Evolutionary conservation across 2,797 vertebrate species (phyloP).

Genomic region (Eospalax fontanierii): DNA sequence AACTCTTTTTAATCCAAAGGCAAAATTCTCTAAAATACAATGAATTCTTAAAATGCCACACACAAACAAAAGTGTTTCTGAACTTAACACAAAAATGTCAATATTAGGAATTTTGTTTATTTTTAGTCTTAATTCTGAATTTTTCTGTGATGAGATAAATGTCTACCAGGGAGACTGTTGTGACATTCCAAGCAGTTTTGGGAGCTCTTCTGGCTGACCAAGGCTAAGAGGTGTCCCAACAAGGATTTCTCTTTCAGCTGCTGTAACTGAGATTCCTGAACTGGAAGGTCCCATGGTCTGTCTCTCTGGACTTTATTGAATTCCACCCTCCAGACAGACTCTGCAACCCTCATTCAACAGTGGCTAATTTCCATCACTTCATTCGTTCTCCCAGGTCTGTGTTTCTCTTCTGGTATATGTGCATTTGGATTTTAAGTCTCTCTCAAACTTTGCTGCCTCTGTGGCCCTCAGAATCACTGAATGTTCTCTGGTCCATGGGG

Average conservation of each 20-base stretch:
- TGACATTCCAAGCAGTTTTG: not conserved
- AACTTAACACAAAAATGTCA: slow-evolving; percentile 40
- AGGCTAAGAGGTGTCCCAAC: not conserved
- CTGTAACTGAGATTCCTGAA: not conserved
- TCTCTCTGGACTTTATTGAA: not conserved
- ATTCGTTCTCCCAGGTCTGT: not conserved
- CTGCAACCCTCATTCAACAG: not conserved
- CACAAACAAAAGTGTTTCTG: slow-evolving; percentile 54
- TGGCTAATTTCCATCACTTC: not conserved
- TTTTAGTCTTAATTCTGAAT: not conserved
- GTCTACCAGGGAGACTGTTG: not conserved
- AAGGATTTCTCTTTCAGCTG: not conserved
- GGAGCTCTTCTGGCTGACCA: not conserved
- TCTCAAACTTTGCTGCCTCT: not conserved
- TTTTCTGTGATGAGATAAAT: slow-evolving; percentile 31
- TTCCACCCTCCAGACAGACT: not conserved
- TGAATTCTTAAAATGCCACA: slow-evolving; percentile 48
- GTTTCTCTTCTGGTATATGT: not conserved
- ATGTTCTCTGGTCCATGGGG: not conserved
- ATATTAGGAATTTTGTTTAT: slow-evolving; percentile 14
- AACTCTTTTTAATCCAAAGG: slow-evolving; percentile 17
- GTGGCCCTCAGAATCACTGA: not conserved
- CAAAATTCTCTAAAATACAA: slow-evolving; percentile 46
- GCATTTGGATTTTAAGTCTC: not conserved
- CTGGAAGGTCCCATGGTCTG: not conserved